These are phyloP conservation scores for Teleopsis dalmanni DNA, from an alignment of 1,140 invertebrate species.

Conservation along the genomic window DNA sequence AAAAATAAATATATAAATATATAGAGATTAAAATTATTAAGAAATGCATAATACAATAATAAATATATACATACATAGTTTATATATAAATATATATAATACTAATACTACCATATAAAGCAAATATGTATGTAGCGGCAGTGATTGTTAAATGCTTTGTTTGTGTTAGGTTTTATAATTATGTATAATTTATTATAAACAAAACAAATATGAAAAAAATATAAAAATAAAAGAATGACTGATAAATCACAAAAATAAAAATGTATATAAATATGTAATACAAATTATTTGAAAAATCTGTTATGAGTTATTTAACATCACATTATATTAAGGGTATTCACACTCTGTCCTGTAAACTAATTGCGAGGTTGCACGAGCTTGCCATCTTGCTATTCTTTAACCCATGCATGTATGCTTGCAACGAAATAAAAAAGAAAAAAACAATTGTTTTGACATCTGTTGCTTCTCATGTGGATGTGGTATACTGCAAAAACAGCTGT, in stretches of 20 bases:
- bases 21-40: neutral
- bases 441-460: no score
- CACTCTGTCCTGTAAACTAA: no score
- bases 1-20: slow-evolving; percentile 7
- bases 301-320: no score
- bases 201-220: slow-evolving; percentile 20
- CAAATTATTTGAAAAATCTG: neutral
- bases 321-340: no score
- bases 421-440: no score
- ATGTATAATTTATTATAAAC: slow-evolving; percentile 7
- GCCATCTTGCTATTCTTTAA: no score
- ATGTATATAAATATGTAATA: neutral
- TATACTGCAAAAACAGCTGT: no score
- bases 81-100: neutral
- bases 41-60: neutral
- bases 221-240: slow-evolving; percentile 43
- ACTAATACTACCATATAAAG: no score
- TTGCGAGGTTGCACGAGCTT: no score
- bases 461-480: no score
- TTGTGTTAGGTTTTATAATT: slow-evolving; percentile 9
- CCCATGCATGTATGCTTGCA: no score
- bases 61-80: neutral
- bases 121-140: slow-evolving; percentile 10
- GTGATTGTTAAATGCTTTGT: slow-evolving; percentile 12
- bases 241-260: slow-evolving; percentile 43